Conservation (phyloP, 2,113 vertebrate species). For the Vanacampus margaritifer region DNA sequence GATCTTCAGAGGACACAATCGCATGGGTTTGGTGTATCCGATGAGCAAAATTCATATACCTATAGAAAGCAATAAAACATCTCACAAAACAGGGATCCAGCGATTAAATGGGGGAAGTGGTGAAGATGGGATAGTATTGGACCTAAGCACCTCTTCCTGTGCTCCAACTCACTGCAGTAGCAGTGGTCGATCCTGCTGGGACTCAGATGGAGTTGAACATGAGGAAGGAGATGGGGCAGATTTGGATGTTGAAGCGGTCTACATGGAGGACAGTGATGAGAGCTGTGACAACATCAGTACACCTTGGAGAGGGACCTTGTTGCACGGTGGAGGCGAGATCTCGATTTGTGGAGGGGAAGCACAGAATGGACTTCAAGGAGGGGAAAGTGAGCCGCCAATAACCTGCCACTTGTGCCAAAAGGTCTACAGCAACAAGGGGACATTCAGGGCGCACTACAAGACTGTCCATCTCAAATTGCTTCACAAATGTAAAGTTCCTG, state of each 20-base stretch:
- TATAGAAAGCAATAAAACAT: constrained; percentile 59
- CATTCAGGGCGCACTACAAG: constrained; percentile 96
- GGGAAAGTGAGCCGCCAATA: constrained; percentile 79
- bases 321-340: constrained; percentile 70
- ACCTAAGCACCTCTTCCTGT: constrained; percentile 85
- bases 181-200: constrained; percentile 84
- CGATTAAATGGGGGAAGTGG: constrained; percentile 21
- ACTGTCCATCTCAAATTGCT: constrained; percentile 93
- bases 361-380: constrained; percentile 52
- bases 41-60: constrained; percentile 76
- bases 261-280: constrained; percentile 82
- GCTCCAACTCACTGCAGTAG: constrained; percentile 64
- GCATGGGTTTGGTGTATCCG: constrained; percentile 85
- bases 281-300: constrained; percentile 76
- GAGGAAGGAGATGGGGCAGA: constrained; percentile 82
- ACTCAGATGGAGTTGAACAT: constrained; percentile 83
- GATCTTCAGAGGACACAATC: constrained; percentile 86
- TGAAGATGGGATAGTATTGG: constrained; percentile 80
- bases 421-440: constrained; percentile 94
- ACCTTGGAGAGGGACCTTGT: constrained; percentile 63
- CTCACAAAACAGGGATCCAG: constrained; percentile 51
- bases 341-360: constrained; percentile 61
- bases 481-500: constrained; percentile 92
- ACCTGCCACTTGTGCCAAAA: constrained; percentile 95
- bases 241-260: constrained; percentile 44